Evolutionary conservation across 2,888 invertebrate species (phyloP).

Genomic region (Ecliptopera silaceata): DNA sequence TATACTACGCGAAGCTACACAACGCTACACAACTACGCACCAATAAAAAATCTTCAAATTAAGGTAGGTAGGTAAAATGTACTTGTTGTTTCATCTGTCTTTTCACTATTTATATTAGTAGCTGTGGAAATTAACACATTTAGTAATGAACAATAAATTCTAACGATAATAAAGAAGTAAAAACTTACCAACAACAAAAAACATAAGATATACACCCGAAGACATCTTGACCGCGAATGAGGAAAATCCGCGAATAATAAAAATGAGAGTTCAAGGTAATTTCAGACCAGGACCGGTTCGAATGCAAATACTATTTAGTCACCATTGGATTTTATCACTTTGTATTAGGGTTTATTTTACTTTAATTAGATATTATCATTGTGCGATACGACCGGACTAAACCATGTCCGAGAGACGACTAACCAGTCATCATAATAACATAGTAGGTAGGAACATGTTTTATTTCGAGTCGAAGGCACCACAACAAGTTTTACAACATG

Average conservation of each 20-base stretch:
- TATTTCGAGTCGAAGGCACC: neutral
- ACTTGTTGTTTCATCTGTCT: too few species aligned
- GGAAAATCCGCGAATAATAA: slow-evolving; percentile 60
- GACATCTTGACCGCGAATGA: slow-evolving; percentile 59
- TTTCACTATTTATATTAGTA: too few species aligned
- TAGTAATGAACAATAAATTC: too few species aligned
- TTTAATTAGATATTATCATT: slow-evolving; percentile 2
- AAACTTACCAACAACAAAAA: slow-evolving; percentile 73
- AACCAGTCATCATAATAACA: neutral
- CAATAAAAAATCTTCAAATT: too few species aligned
- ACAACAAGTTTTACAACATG: slow-evolving; percentile 3
- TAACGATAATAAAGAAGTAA: slow-evolving; percentile 27
- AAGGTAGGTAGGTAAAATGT: too few species aligned
- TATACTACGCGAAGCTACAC: neutral
- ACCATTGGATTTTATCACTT: slow-evolving; percentile 37
- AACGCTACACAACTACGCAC: neutral
- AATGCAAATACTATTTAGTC: slow-evolving; percentile 35
- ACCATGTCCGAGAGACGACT: slow-evolving; percentile 5
- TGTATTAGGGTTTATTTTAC: slow-evolving; percentile 22
- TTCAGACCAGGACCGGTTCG: slow-evolving; percentile 32
- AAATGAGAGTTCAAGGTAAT: slow-evolving; percentile 53
- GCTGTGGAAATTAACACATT: too few species aligned
- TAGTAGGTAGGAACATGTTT: neutral
- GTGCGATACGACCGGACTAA: neutral
- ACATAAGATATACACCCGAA: slow-evolving; percentile 52